Evolutionary conservation across 1,140 invertebrate genomes (phyloP).

Genomic region (Bombus turneri): DNA sequence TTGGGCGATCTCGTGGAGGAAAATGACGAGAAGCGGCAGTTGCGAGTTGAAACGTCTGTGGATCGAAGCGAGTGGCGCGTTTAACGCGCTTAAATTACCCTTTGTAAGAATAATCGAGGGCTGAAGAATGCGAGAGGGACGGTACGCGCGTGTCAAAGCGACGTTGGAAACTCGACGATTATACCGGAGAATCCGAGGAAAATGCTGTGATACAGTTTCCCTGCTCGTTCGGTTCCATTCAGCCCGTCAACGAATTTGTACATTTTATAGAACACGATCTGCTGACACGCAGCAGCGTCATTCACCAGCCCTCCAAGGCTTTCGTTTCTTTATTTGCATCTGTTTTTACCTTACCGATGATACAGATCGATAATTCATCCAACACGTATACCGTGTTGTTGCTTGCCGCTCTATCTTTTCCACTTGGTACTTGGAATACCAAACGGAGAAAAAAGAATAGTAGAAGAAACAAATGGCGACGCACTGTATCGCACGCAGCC

Average conservation of each 20-base stretch:
- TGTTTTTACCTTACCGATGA: too few relatives aligned
- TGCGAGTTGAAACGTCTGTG: not conserved
- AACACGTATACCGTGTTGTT: too few relatives aligned
- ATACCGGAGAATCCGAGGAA: not conserved
- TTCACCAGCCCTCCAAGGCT: too few relatives aligned
- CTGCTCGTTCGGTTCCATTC: not conserved
- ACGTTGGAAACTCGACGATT: conserved; percentile 1
- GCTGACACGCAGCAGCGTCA: too few relatives aligned
- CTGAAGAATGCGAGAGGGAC: not conserved
- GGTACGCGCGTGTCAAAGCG: not conserved
- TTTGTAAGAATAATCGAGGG: not conserved
- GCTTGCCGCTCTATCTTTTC: too few relatives aligned
- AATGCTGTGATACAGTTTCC: not conserved
- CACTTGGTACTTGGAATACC: too few relatives aligned
- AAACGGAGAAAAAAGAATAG: not conserved
- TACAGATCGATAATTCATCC: too few relatives aligned
- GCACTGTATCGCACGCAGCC: too few relatives aligned
- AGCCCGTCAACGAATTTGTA: not conserved
- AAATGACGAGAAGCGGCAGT: not conserved
- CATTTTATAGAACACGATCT: too few relatives aligned
- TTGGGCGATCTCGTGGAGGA: too few relatives aligned
- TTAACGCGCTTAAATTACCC: not conserved
- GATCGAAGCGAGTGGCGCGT: not conserved
- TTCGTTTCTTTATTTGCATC: too few relatives aligned
- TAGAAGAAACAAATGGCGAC: not conserved